Base-by-base conservation (phyloP, 1,140 invertebrate species). In the Triops cancriformis region DNA sequence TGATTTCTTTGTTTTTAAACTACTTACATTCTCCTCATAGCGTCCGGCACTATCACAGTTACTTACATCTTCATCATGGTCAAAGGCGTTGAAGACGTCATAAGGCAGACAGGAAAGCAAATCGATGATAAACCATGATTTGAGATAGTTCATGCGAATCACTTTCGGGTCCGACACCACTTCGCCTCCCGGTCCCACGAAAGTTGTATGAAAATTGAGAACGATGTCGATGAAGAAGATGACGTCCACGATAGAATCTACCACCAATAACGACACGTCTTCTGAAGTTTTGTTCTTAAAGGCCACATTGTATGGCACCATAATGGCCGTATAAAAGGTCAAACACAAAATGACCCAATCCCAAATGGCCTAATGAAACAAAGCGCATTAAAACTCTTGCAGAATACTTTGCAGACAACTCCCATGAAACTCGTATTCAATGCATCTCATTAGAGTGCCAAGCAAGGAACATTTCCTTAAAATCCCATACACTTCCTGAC, bases 191-290 rank as follows among this genome's bases (percentile, higher is more conserved):
- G 97, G 94, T 41, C 98, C 97, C 80, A 99, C 98, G 87, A 99
- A 99, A 76, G 98, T 99, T 78, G 98, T 99, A 87, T 99, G 98
- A 88, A 99, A 99, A 88, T 99, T 99, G 83, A 99, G 92, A 83
- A 99, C 95, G 86, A 99, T 99, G 88, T 99, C 98, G 85, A 99
- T 98, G 88, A 99, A 99, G 88, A 99, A 99, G 83, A 99, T 97
- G 77, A 99, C 97, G 87, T 99, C 98, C 80, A 99, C 98, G 82
- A 99, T 98, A 80, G 96, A 98, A 86, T 98, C 96, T 83, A 98
- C 95, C 80, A 98, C 95, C 79, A 98, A 89, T 73, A 99, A 89
- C 79, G 94, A 95, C 73, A 99, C 95, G 86, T 98, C 97, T 87
- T 99, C 98, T 86, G 96, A 97, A 78, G 96, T 98, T 88, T 99